A percentile compares a stretch with the other conserved stretches of the same genome.
Conservation (phyloP, 2,797 vertebrate genomes). For the Falco naumanni region DNA sequence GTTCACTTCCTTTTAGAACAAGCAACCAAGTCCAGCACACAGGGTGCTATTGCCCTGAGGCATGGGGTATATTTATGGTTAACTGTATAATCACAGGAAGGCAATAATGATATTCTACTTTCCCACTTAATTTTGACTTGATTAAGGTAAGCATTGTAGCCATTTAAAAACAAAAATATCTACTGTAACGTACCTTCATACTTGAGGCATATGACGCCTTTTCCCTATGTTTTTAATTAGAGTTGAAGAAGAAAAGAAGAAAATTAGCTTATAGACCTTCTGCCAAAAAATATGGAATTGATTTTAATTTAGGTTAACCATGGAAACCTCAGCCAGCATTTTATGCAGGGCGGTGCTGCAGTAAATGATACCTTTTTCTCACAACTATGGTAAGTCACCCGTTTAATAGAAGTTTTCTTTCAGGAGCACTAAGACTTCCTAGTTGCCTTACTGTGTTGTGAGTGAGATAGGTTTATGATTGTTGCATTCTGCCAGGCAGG, state of each 20-base stretch:
- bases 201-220: not conserved
- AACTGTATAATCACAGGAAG: slow-evolving; percentile 25
- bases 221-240: slow-evolving; percentile 35
- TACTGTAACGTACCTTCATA: slow-evolving; percentile 23
- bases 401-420: slow-evolving; percentile 20
- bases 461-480: not conserved
- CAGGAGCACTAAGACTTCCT: slow-evolving; percentile 4
- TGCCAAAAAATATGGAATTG: slow-evolving; percentile 41
- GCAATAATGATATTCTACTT: slow-evolving; percentile 32
- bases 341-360: slow-evolving; percentile 1
- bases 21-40: not conserved
- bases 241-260: slow-evolving; percentile 36
- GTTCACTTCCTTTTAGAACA: slow-evolving; percentile 7
- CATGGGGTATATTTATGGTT: not conserved
- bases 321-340: slow-evolving; percentile 38
- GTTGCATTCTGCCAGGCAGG: not conserved
- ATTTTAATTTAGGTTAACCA: slow-evolving; percentile 65
- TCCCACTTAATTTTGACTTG: slow-evolving; percentile 50
- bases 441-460: not conserved
- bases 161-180: not conserved
- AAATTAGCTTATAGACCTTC: slow-evolving; percentile 49
- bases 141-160: not conserved
- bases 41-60: not conserved
- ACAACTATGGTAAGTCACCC: not conserved
- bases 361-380: slow-evolving; percentile 37